Evolutionary conservation across 2,888 invertebrate species (phyloP), one percentile per base, ranked within the genome.

Genomic region (Stramonita haemastoma): DNA sequence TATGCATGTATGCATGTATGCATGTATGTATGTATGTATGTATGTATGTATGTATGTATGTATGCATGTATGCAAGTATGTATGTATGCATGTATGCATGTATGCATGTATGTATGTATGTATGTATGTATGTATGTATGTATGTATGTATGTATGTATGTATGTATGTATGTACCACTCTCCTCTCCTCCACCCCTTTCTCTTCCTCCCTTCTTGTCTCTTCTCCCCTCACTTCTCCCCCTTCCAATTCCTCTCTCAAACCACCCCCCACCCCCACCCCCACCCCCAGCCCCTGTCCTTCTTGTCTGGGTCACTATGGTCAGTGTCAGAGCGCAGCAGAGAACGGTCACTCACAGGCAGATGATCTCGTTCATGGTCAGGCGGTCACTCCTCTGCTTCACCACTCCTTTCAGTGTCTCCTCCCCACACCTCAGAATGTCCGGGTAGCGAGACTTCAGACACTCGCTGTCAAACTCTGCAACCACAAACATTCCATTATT

Each of bases 381-480:
- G 8, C 17, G 11, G 32, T 34, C 34, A 13, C 17, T 79, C 8
- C 34, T 1, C 22, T 32, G 32, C 79, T 34, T 34, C 34, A 79
- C 79, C 34, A 79, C 79, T 2, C 8, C 34, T 17, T 79, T 79
- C 79, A 79, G 32, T 34, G 79, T 34, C 34, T 79, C 32, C 79
- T 79, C 79, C 19, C 79, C 79, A 15, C 79, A 79, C 34, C 8
- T 17, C 79, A 79, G 79, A 22, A 79, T 79, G 79, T 32, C 0
- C 6, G 15, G 79, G 34, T 79, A 79, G 34, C 32, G 32, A 17
- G 32, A 34, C 79, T 79, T 79, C 11, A 79, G 79, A 17, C 79
- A 79, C 17, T 79, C 32, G 79, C 34, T 79, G 79, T 79, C 34
- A 34, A 79, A 79, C 32, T 79, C 79, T 79, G 79, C 5, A 79